Base-by-base conservation (phyloP, 1,140 invertebrate genomes). In the Bicyclus anynana region DNA sequence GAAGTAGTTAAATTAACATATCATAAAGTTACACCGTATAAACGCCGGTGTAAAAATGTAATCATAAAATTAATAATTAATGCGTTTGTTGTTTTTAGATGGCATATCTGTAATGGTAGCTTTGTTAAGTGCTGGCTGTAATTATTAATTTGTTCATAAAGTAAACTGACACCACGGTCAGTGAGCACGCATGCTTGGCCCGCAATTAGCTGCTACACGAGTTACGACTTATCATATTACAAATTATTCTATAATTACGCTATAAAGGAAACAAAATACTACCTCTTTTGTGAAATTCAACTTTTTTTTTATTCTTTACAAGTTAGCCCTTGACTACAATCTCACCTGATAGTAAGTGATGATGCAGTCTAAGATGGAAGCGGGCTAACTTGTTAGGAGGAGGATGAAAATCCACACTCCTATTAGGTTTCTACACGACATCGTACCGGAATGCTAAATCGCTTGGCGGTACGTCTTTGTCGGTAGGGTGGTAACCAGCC, bases 81-180 rank as follows among this genome's bases (percentile, higher is more conserved):
- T 79, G 77, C 74, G 62, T 69, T 56, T 75, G 74, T 81, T 81
- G 75, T 83, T 77, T 80, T 76, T 80, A 84, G 82, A 83, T 79
- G 69, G 73, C 64, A 59, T 82, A 85, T 85, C 79, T 53, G 54
- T 64, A 60, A 54, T 62, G 58, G 58, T 18, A 44, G 40, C 40
- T 44, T 44, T 44, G 40, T 44, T 44, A 44, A 44, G 40, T 44
- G 40, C 17, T 44, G 65, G 49, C 54, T 59, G 63, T 80, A 77
- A 77, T 77, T 76, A 78, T 72, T 83, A 80, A 84, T 80, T 82
- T 76, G 77, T 77, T 77, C 73, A 77, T 80, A 77, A 83, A 81
- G 60, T 61, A 70, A 76, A 79, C 64, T 66, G 52, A 71, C 71
- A 67, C 62, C 68, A 77, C 65, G 78, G 69, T 79, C 62, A 35